Percentiles rank a stretch among this genome's conserved stretches.
phyloP scores from a whole-genome alignment of 2,888 invertebrate species.

The Dichetophora obliterata region DNA sequence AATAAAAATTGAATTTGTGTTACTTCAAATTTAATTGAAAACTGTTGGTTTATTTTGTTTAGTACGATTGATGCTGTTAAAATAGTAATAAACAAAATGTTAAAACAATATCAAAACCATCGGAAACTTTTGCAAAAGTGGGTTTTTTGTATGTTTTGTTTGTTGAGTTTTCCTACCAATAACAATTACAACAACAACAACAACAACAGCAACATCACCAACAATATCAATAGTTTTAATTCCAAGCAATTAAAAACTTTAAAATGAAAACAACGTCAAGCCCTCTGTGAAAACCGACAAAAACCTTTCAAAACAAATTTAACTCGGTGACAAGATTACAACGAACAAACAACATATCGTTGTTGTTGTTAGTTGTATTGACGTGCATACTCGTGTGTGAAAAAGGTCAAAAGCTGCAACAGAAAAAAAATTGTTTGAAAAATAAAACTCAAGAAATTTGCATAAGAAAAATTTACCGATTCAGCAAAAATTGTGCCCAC shows the following conservation, averaged over 20 bases:
- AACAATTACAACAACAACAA: not conserved
- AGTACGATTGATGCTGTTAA: too few relatives aligned
- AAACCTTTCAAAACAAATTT: not conserved
- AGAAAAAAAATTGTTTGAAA: not conserved
- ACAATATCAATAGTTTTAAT: not conserved
- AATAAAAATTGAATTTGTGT: too few relatives aligned
- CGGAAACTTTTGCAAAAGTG: too few relatives aligned
- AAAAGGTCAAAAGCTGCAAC: conserved; percentile 29
- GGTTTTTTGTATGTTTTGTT: too few relatives aligned
- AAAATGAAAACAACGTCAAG: not conserved
- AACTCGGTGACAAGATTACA: not conserved
- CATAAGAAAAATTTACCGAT: conserved; percentile 13
- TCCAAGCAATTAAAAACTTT: not conserved
- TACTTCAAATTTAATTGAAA: too few relatives aligned
- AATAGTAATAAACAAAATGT: too few relatives aligned
- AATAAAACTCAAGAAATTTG: conserved; percentile 19
- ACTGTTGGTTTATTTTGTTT: too few relatives aligned
- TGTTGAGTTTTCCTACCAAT: too few relatives aligned
- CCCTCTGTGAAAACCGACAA: not conserved
- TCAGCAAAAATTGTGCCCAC: not conserved
- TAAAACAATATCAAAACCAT: too few relatives aligned
- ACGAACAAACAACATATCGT: not conserved
- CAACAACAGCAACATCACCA: not conserved
- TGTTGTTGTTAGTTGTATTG: not conserved
- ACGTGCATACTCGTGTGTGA: not conserved